Evolutionary conservation across 2,888 invertebrate species (phyloP).

Genomic region (Nasonovia ribisnigri): DNA sequence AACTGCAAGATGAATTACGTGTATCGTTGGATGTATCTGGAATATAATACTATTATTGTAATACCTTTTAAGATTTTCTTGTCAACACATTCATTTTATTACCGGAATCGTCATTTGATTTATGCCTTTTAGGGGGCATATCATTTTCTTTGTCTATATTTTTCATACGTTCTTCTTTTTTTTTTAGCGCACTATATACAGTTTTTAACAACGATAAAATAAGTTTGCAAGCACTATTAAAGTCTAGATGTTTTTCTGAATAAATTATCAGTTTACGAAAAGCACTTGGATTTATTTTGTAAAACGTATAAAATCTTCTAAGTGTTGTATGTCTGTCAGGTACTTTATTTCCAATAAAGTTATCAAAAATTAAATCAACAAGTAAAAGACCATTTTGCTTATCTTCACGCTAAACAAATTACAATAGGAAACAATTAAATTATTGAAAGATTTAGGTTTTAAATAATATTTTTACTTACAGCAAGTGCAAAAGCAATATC

Average conservation of each 20-base stretch:
- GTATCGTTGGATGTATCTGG: not conserved
- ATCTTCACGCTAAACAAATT: slow-evolving; percentile 66
- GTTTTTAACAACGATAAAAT: slow-evolving; percentile 66
- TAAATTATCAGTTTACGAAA: slow-evolving; percentile 67
- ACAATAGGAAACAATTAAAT: not conserved
- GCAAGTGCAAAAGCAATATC: slow-evolving; percentile 67
- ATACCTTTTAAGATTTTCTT: not conserved
- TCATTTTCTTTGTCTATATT: slow-evolving; percentile 51
- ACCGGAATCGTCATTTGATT: slow-evolving; percentile 21
- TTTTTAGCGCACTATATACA: slow-evolving; percentile 51
- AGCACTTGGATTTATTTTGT: slow-evolving; percentile 66
- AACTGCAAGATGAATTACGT: not conserved
- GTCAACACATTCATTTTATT: not conserved
- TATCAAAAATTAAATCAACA: slow-evolving; percentile 67
- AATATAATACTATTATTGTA: not conserved
- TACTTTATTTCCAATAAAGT: slow-evolving; percentile 66
- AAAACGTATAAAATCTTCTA: slow-evolving; percentile 66
- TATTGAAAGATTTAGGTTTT: not conserved
- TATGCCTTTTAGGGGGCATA: slow-evolving; percentile 16
- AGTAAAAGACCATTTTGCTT: slow-evolving; percentile 67
- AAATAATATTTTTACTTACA: slow-evolving; percentile 66
- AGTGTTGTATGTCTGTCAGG: slow-evolving; percentile 44
- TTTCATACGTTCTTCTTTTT: slow-evolving; percentile 56
- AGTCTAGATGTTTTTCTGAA: slow-evolving; percentile 66
- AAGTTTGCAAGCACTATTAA: slow-evolving; percentile 73